Base-by-base conservation (phyloP, 92 coral and sea anemone genomes). In the Bergia puertoricense region DNA sequence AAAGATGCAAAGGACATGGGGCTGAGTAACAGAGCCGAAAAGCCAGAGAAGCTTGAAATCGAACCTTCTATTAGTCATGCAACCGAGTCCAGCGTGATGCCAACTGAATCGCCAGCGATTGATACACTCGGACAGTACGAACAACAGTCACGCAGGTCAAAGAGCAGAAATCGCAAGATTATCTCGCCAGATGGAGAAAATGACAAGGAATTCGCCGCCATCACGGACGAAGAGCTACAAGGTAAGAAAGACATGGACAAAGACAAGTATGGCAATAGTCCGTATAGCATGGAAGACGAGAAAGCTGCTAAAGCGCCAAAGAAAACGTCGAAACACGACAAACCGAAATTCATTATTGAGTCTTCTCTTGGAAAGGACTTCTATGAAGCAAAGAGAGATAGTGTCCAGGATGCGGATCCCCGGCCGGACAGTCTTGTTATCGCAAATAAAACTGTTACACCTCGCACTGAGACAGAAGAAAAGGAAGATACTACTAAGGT, bases 61-160 rank as follows among this genome's bases (percentile, higher is more conserved):
- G 74, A 65, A 45, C 71, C 85, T 50, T 62, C 30, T 20, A 71
- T 66, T 16, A 68, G 48, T 30, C 79, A 91, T 30, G 75, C 68
- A 14, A 22, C 84, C 46, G 89, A 89, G 39, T 81, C 90, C n/a
- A 45, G 50, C 23, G 91, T 57, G 22, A 85, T 84, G 16, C 89
- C 85, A 73, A 86, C 68, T 85, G 90, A 88, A 59, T 81, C 86
- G 2, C 96, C 94, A 37, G 90, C 95, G 41, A 93, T 95, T 51
- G 96, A 95, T 86, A 93, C 96, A 14, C 91, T 95, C 30, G 98
- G 98, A 6, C 92, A 89, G 79, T 95, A 95, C 89, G 98, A 94
- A 51, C 98, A 95, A 74, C 98, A 95, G 57, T 85, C 98, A 10
- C 90, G 98, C 59, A 88, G 96, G 9, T 93, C 98, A 46, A 92